phyloP scores from a whole-genome alignment of 2,888 invertebrate genomes.

The Nomada fabriciana region DNA sequence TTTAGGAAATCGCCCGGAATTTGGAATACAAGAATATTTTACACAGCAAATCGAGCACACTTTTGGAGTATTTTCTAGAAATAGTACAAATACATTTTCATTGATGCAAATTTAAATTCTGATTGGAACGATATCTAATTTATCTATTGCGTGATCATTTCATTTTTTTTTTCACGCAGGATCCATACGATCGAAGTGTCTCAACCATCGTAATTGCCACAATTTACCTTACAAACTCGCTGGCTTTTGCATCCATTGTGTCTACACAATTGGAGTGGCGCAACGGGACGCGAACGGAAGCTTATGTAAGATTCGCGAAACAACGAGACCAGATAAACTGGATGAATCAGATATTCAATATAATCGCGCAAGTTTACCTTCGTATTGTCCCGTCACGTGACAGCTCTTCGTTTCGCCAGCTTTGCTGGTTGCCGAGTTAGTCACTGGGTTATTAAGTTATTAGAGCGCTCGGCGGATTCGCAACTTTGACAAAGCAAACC shows the following conservation, averaged over 20 bases:
- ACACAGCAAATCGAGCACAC: neutral
- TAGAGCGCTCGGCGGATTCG: slow-evolving; percentile 18
- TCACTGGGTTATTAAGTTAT: slow-evolving; percentile 51
- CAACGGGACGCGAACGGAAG: slow-evolving; percentile 33
- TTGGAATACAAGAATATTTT: too few relatives aligned
- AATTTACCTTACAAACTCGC: slow-evolving; percentile 19
- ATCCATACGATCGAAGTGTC: slow-evolving; percentile 6
- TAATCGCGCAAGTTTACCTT: slow-evolving; percentile 48
- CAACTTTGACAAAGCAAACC: slow-evolving; percentile 6
- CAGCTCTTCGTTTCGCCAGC: slow-evolving; percentile 1
- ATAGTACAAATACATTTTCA: too few relatives aligned
- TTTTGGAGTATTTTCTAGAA: neutral
- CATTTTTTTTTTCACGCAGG: neutral
- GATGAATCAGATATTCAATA: slow-evolving; percentile 49
- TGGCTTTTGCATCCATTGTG: slow-evolving; percentile 29
- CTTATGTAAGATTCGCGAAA: slow-evolving; percentile 34
- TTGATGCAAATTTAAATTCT: too few relatives aligned
- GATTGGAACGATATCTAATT: too few relatives aligned
- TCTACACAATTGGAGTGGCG: slow-evolving; percentile 4
- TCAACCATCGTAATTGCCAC: slow-evolving; percentile 30
- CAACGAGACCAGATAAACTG: slow-evolving; percentile 39
- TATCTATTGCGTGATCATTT: too few relatives aligned
- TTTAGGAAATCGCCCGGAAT: too few relatives aligned
- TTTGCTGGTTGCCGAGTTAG: slow-evolving; percentile 33
- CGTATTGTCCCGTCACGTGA: slow-evolving; percentile 38